phyloP scores from a whole-genome alignment of 2,113 vertebrate genomes.

The Theristicus caerulescens region DNA sequence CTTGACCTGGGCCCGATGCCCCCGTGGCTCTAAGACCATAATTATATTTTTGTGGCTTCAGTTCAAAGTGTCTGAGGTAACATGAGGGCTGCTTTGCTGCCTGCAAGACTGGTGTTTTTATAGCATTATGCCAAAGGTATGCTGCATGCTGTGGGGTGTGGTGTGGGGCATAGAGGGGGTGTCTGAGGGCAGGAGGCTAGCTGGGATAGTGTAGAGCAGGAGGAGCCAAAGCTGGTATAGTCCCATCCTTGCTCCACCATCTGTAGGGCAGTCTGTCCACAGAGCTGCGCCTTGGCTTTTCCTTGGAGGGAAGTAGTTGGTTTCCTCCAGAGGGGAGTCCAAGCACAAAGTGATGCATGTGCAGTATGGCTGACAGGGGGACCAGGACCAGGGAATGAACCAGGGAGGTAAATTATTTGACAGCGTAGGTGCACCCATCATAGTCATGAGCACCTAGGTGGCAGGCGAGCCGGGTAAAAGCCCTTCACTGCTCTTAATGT shows the following conservation, averaged over 20 bases:
- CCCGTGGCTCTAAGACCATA: constrained; percentile 19
- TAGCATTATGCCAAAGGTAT: constrained; percentile 4
- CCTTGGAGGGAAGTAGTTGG: not conserved
- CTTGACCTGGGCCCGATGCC: constrained; percentile 17
- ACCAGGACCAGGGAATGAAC: not conserved
- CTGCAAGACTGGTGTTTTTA: constrained; percentile 54
- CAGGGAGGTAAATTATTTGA: not conserved
- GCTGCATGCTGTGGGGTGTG: not conserved
- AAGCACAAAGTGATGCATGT: not conserved
- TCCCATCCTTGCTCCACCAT: not conserved
- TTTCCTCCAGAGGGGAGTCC: not conserved
- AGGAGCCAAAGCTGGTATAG: not conserved
- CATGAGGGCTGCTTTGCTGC: constrained; percentile 37
- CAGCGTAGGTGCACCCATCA: not conserved
- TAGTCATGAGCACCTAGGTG: not conserved
- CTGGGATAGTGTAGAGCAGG: not conserved
- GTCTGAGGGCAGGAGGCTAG: not conserved
- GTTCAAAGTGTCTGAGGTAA: constrained; percentile 57
- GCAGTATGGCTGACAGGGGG: not conserved
- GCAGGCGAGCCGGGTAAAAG: not conserved
- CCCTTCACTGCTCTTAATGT: not conserved
- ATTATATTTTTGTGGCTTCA: constrained; percentile 48
- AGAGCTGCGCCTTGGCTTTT: not conserved
- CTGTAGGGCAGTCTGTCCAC: not conserved
- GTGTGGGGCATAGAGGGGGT: not conserved